Evolutionary conservation across 1,140 invertebrate species (phyloP), one percentile per base, ranked within the genome.

Genomic region (Drosophila nigromelanica): DNA sequence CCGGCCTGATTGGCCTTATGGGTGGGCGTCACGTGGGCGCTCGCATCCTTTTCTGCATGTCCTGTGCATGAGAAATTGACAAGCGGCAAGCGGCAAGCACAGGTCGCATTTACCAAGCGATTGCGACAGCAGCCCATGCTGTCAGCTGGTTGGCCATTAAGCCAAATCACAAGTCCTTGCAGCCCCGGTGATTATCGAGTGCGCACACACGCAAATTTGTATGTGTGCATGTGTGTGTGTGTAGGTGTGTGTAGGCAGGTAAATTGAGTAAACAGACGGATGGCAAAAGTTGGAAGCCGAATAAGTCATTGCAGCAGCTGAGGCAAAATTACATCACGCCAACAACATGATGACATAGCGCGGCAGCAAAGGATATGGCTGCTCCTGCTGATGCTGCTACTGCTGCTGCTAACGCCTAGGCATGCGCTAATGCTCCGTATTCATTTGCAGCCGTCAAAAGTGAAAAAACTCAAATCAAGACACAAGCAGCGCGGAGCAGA

Each of bases 401-500:
- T 39, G 21, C 58, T 30, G 45, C 15, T 24, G 6, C 21, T 33
- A 15, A 21, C 30, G 62, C 61, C 66, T 61, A 70, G 75, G 67
- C 68, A 72, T 61, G 77, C 76, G 78, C 83, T 89, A 89, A 87
- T 89, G 70, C 47, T 61, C 82, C 68, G 79, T 75, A 82, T 87
- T 87, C 82, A 78, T 87, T 87, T 78, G 75, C 83, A 86, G 75
- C 71, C 69, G 48, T 73, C 83, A 89, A 72, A 87, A 86, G 83
- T 70, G 86, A 78, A 87, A 78, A 87, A 76, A 87, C 78, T 89
- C 75, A 89, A 86, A 86, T 87, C 78, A 87, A 82, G 66, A 66
- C 51, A 51, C 52, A 7, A 7, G 18, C 18, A 14, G 5, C 30
- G 12, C 27, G 24, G 52, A 27, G 50, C n/a, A 27, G 42, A 30